These are phyloP conservation scores for Petrocephalus zakoni DNA, from an alignment of 2,113 vertebrate species.

Conservation along the genomic window DNA sequence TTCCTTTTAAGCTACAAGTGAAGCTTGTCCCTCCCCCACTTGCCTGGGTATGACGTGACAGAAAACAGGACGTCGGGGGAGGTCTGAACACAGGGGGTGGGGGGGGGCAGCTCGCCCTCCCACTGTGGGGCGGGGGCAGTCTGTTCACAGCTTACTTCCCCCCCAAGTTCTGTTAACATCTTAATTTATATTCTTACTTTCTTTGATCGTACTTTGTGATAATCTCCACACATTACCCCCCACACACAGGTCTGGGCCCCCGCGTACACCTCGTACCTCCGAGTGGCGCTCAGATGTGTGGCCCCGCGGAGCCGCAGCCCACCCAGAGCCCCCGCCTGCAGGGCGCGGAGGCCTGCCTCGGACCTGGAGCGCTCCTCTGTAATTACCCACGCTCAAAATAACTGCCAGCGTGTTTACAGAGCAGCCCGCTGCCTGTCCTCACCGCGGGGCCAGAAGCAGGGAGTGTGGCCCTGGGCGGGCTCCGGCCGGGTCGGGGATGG, in stretches of 20 bases:
- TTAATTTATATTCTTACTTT: not conserved
- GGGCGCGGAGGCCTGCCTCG: not conserved
- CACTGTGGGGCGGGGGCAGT: not conserved
- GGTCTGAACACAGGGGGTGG: not conserved
- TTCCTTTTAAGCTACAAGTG: not conserved
- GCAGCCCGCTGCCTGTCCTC: conserved; percentile 24
- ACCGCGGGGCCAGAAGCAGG: not conserved
- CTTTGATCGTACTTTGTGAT: not conserved
- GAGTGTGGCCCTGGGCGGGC: not conserved
- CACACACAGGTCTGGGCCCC: not conserved
- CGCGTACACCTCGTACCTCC: not conserved
- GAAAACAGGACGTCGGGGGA: not conserved
- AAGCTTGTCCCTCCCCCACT: not conserved
- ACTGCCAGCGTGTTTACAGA: conserved; percentile 32
- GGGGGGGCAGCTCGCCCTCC: not conserved
- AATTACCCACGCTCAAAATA: conserved; percentile 58
- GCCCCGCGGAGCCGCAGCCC: not conserved
- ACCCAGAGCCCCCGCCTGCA: not conserved
- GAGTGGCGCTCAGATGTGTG: not conserved
- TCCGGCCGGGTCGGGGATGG: not conserved
- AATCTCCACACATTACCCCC: not conserved
- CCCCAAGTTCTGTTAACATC: not conserved
- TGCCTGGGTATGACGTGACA: not conserved
- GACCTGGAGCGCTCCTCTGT: conserved; percentile 47
- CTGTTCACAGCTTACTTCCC: not conserved